phyloP scores from a whole-genome alignment of 1,140 invertebrate species.

The Trichogramma pretiosum region DNA sequence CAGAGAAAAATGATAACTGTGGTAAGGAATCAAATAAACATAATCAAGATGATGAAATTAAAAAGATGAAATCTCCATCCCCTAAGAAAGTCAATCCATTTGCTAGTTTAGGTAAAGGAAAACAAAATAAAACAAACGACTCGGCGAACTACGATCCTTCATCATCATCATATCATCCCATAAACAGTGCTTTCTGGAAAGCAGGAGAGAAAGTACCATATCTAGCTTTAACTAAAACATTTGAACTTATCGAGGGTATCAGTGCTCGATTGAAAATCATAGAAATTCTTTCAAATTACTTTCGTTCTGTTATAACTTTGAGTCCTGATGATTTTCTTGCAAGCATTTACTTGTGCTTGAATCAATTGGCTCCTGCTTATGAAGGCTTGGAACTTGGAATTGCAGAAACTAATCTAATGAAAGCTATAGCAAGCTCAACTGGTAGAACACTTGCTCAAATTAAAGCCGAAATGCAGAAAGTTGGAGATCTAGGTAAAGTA shows the following conservation, averaged over 20 bases:
- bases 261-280: conserved; percentile 88
- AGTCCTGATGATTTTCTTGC: conserved; percentile 81
- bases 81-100: neutral
- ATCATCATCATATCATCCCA: conserved; percentile 73
- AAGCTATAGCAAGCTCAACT: conserved; percentile 88
- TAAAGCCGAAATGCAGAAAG: conserved; percentile 67
- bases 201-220: conserved; percentile 78
- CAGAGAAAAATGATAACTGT: conserved; percentile 10
- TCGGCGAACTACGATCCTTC: conserved; percentile 64
- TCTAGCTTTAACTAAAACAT: conserved; percentile 79
- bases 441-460: conserved; percentile 80
- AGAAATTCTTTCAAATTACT: conserved; percentile 88
- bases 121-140: conserved; percentile 18
- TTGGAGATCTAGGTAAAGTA: conserved; percentile 64
- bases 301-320: conserved; percentile 82
- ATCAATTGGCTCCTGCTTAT: conserved; percentile 91
- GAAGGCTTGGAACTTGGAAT: conserved; percentile 83
- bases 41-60: neutral
- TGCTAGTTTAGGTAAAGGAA: neutral
- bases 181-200: conserved; percentile 85
- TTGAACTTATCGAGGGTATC: conserved; percentile 84
- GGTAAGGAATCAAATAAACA: conserved; percentile 14
- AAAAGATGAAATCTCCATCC: conserved; percentile 14
- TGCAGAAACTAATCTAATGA: conserved; percentile 88
- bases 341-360: conserved; percentile 90